Conservation (phyloP, 2,113 vertebrate genomes). For the Actinemys pallida region DNA sequence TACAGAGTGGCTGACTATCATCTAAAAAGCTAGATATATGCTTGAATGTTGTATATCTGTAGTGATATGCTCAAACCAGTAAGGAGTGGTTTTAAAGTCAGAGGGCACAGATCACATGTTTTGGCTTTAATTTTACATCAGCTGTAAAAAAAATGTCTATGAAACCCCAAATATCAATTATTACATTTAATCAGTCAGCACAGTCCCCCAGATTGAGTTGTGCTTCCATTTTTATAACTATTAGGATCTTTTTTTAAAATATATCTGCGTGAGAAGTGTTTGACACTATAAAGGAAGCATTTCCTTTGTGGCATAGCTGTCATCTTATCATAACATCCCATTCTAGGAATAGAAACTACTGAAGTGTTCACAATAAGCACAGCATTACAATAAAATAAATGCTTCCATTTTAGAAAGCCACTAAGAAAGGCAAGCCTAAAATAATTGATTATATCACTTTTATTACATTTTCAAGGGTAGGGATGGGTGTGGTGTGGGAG, state of each 20-base stretch:
- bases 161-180: not conserved
- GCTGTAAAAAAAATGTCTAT: not conserved
- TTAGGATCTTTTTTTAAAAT: not conserved
- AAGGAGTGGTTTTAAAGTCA: not conserved
- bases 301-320: not conserved
- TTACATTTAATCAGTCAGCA: not conserved
- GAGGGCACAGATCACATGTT: not conserved
- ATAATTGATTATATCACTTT: not conserved
- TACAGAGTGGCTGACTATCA: not conserved
- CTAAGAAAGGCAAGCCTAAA: not conserved
- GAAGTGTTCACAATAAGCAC: not conserved
- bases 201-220: not conserved
- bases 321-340: not conserved
- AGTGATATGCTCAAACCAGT: not conserved
- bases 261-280: not conserved
- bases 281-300: not conserved
- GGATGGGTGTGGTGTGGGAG: not conserved
- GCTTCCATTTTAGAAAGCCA: not conserved
- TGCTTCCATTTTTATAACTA: not conserved
- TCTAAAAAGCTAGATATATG: not conserved
- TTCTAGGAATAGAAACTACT: not conserved
- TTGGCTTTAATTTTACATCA: not conserved
- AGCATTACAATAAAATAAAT: not conserved
- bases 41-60: not conserved
- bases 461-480: rapidly evolving